Base-by-base conservation (phyloP, 30 jellyfish, hydroid and myxozoan genomes). In the Aurelia sp. region DNA sequence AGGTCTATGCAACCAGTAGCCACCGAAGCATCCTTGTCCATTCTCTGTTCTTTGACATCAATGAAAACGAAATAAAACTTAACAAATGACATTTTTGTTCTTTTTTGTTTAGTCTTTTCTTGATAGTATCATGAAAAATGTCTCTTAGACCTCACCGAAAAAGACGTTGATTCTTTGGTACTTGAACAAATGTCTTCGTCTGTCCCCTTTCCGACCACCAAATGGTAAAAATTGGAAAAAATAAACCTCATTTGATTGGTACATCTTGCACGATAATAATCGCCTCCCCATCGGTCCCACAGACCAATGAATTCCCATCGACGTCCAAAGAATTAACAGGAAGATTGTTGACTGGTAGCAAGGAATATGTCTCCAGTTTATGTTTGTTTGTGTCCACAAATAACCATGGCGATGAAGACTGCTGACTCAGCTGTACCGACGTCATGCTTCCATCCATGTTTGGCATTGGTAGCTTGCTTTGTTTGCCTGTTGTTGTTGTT, bases 251-350 rank as follows among this genome's bases (percentile, higher is more conserved):
- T 33, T 67, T 86, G 31, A 89, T 76, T 23, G 98, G 98, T 35
- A 93, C 53, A 66, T 93, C 97, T 47, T 78, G 85, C 48, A 93
- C 94, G 33, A 83, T 57, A 19, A 93, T 85, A 19, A 93, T 65
- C 18, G 98, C 98, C 68, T 93, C 98, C 18, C 94, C 88, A 63
- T 93, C 98, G 6, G 98, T 93, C 16, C 97, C 97, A 71, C 98
- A 82, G 18, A 93, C 59, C 66, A 93, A 72, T 5, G 96, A 69
- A 18, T 87, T 81, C 4, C 84, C 44, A 33, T 77, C 85, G n/a
- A 93, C 74, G 66, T 93, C 98, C 19, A 93, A 35, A 1, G 97
- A 74, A 71, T 93, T 93, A 7, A 93, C 96, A 2, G 98, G 89
- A 27, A 89, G 51, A 52, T 70, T 76, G 53, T 89, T 93, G 64